These are phyloP conservation scores for Oscheius sp. DNA, from an alignment of 2,888 invertebrate genomes.

Conservation along the genomic window DNA sequence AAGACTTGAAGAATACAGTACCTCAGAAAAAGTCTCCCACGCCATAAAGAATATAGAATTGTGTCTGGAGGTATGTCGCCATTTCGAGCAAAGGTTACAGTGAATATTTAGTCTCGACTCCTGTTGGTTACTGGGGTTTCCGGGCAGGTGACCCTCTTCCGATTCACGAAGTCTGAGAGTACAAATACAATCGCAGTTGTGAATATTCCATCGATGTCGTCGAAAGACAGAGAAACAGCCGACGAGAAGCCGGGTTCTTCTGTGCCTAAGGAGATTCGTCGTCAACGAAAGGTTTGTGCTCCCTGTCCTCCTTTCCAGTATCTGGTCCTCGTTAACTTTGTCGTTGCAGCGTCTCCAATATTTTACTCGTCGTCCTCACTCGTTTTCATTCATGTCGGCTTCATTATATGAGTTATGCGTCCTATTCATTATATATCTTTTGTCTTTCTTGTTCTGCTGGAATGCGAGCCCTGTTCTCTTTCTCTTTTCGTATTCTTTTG, in stretches of 20 bases:
- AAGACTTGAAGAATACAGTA: conserved; percentile 54
- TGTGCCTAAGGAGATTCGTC: conserved; percentile 45
- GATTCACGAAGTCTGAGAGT: conserved; percentile 91
- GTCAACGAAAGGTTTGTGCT: conserved; percentile 49
- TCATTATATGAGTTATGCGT: conserved; percentile 36
- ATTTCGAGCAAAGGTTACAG: not conserved
- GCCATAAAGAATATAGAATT: conserved; percentile 75
- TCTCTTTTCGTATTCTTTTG: conserved; percentile 21
- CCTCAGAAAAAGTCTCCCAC: conserved; percentile 60
- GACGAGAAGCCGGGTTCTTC: conserved; percentile 40
- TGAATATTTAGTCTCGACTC: conserved; percentile 80
- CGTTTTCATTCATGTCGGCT: conserved; percentile 40
- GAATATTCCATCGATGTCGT: conserved; percentile 42
- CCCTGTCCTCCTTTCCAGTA: not conserved
- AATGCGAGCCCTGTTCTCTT: conserved; percentile 14
- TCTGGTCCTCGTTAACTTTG: not conserved
- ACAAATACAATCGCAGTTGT: conserved; percentile 78
- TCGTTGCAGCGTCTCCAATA: conserved; percentile 28
- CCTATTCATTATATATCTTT: conserved; percentile 12
- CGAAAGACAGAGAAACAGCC: conserved; percentile 36
- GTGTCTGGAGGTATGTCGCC: conserved; percentile 82
- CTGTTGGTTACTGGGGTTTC: conserved; percentile 91
- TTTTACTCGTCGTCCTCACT: conserved; percentile 33
- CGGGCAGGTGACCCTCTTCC: conserved; percentile 93
- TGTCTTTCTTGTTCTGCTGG: conserved; percentile 16